These are phyloP conservation scores for Drosophila azteca DNA, from an alignment of 1,140 invertebrate genomes.

Conservation along the genomic window DNA sequence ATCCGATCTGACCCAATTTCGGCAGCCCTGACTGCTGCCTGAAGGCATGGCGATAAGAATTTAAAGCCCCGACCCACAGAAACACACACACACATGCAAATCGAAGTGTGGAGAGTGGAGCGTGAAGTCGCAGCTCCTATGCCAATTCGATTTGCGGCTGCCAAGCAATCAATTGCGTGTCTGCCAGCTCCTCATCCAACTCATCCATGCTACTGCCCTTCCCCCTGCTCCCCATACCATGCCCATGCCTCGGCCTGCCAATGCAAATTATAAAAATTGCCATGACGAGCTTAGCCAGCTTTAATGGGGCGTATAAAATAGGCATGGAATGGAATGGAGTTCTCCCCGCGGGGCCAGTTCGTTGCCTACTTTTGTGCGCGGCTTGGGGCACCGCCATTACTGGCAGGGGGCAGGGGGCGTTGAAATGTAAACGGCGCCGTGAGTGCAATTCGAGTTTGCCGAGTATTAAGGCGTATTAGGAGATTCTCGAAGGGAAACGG, in stretches of 20 bases:
- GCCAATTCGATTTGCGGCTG: slow-evolving; percentile 38
- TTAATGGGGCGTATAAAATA: slow-evolving; percentile 62
- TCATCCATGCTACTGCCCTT: no score
- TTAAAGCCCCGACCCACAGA: slow-evolving; percentile 21
- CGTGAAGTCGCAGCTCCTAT: slow-evolving; percentile 1
- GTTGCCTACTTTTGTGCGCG: slow-evolving; percentile 65
- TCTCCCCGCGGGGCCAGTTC: slow-evolving; percentile 27
- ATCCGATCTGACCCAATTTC: slow-evolving; percentile 71
- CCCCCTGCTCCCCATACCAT: no score
- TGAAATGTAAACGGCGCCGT: slow-evolving; percentile 56
- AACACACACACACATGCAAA: slow-evolving; percentile 35
- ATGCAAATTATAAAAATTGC: slow-evolving; percentile 59
- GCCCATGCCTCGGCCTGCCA: background rate
- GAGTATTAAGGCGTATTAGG: slow-evolving; percentile 64
- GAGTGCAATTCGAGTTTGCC: slow-evolving; percentile 67
- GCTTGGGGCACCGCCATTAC: slow-evolving; percentile 20
- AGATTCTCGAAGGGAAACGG: background rate
- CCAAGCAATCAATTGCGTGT: slow-evolving; percentile 1
- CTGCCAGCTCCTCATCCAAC: no score
- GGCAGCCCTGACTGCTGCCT: slow-evolving; percentile 15
- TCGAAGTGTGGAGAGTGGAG: background rate
- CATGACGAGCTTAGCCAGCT: slow-evolving; percentile 63
- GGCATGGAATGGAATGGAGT: background rate
- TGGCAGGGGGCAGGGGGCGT: slow-evolving; percentile 24
- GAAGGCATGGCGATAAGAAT: slow-evolving; percentile 58